Evolutionary conservation across 1,140 invertebrate species (phyloP).

Genomic region (Oryzaephilus surinamensis): DNA sequence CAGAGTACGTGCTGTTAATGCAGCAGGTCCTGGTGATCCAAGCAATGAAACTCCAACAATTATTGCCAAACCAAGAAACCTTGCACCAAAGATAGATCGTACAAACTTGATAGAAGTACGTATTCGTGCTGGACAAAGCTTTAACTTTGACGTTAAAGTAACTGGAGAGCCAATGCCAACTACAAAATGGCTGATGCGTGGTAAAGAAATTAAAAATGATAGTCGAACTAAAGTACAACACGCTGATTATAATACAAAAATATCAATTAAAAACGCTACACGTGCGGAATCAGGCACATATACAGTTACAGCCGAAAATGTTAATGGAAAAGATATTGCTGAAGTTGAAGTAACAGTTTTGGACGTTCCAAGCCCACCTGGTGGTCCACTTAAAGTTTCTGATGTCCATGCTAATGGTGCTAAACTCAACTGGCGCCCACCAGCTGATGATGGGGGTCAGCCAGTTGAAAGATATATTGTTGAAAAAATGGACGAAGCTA

Average conservation of each 20-base stretch:
- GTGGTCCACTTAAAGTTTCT: conserved; percentile 79
- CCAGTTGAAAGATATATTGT: conserved; percentile 86
- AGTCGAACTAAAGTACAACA: conserved; percentile 68
- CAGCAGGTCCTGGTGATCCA: conserved; percentile 86
- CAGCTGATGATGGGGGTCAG: conserved; percentile 80
- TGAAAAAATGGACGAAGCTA: conserved; percentile 89
- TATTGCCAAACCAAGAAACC: conserved; percentile 78
- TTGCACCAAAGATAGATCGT: conserved; percentile 79
- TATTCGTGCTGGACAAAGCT: conserved; percentile 83
- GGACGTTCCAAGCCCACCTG: conserved; percentile 80
- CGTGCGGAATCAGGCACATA: conserved; percentile 85
- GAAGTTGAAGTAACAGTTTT: conserved; percentile 87
- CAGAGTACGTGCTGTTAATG: conserved; percentile 83
- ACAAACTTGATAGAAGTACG: conserved; percentile 74
- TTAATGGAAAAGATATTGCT: conserved; percentile 84
- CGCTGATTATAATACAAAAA: conserved; percentile 81
- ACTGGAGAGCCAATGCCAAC: conserved; percentile 82
- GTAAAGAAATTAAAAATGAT: conserved; percentile 58
- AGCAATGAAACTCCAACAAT: conserved; percentile 80
- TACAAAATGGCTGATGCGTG: conserved; percentile 73
- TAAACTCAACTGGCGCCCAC: conserved; percentile 80
- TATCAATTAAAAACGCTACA: conserved; percentile 75
- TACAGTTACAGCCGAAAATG: conserved; percentile 84
- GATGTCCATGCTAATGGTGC: conserved; percentile 79
- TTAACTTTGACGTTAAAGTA: conserved; percentile 72